Conservation (phyloP, 2,797 vertebrate genomes). For the Pangasius larnaudii region DNA sequence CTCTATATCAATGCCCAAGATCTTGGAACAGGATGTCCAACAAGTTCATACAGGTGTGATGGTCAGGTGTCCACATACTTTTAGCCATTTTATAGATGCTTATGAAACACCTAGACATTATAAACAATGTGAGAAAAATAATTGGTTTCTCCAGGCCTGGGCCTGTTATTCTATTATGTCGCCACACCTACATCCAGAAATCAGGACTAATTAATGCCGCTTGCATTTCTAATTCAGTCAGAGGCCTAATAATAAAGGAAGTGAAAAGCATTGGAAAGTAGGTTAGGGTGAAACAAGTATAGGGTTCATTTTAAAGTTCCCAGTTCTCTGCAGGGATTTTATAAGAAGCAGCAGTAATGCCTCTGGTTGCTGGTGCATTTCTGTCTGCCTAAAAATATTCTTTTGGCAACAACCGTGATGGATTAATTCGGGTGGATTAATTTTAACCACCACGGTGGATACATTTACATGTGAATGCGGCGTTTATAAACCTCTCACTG, state of each 20-base stretch:
- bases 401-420: slow-evolving; percentile 9
- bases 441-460: slow-evolving; percentile 26
- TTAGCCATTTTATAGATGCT: not conserved
- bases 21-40: not conserved
- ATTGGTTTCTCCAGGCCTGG: not conserved
- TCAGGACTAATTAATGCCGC: not conserved
- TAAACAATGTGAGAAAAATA: not conserved
- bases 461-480: slow-evolving; percentile 39
- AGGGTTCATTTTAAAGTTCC: slow-evolving; percentile 11
- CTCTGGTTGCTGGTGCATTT: not conserved
- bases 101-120: too few species aligned
- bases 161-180: not conserved
- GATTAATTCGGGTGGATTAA: slow-evolving; percentile 40
- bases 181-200: not conserved
- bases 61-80: not conserved
- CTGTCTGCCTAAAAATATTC: slow-evolving; percentile 28
- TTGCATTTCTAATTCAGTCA: slow-evolving; percentile 5
- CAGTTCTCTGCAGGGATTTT: not conserved
- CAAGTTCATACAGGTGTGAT: not conserved
- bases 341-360: slow-evolving; percentile 1
- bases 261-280: slow-evolving; percentile 21
- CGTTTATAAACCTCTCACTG: slow-evolving; percentile 2
- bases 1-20: not conserved
- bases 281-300: slow-evolving; percentile 13
- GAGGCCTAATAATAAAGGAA: slow-evolving; percentile 3